A percentile compares a stretch with the other conserved stretches of the same genome.
These are phyloP conservation scores for Synergus gifuensis DNA, from an alignment of 2,888 invertebrate species.

Conservation along the genomic window DNA sequence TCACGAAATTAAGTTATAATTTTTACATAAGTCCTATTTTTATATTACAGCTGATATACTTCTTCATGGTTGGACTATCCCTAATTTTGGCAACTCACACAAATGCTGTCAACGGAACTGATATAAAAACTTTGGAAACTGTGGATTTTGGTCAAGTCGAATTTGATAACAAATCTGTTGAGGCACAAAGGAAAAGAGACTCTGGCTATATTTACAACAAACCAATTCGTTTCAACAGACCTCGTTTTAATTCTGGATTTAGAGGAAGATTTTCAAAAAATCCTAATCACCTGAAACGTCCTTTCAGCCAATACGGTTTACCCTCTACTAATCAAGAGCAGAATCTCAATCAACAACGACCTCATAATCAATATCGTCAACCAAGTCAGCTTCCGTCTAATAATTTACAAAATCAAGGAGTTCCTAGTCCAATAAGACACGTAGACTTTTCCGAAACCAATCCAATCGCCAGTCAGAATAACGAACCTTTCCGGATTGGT, in stretches of 20 bases:
- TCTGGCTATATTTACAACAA: conserved; percentile 67
- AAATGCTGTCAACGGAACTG: conserved; percentile 47
- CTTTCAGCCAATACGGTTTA: conserved; percentile 70
- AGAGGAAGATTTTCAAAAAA: conserved; percentile 61
- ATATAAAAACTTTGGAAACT: conserved; percentile 33
- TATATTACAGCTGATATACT: conserved; percentile 59
- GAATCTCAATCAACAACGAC: conserved; percentile 42
- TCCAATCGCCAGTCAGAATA: conserved; percentile 73
- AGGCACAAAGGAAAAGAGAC: conserved; percentile 68
- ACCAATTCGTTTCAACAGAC: conserved; percentile 55
- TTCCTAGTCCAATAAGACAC: conserved; percentile 65
- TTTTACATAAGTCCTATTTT: conserved; percentile 14
- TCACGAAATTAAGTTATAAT: not conserved
- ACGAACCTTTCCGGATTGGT: conserved; percentile 69
- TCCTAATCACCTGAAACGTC: conserved; percentile 63
- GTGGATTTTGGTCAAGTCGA: conserved; percentile 41
- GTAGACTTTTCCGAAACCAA: conserved; percentile 64
- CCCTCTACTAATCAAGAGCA: conserved; percentile 58
- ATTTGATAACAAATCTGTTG: conserved; percentile 53
- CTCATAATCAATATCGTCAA: conserved; percentile 45
- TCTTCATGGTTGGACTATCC: conserved; percentile 55
- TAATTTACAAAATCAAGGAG: conserved; percentile 58
- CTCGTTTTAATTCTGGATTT: conserved; percentile 56
- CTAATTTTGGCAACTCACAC: conserved; percentile 50
- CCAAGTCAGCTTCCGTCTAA: conserved; percentile 50